Evolutionary conservation across 2,113 vertebrate genomes (phyloP), one percentile per base, ranked within the genome.

Genomic region (Nycticorax nycticorax): DNA sequence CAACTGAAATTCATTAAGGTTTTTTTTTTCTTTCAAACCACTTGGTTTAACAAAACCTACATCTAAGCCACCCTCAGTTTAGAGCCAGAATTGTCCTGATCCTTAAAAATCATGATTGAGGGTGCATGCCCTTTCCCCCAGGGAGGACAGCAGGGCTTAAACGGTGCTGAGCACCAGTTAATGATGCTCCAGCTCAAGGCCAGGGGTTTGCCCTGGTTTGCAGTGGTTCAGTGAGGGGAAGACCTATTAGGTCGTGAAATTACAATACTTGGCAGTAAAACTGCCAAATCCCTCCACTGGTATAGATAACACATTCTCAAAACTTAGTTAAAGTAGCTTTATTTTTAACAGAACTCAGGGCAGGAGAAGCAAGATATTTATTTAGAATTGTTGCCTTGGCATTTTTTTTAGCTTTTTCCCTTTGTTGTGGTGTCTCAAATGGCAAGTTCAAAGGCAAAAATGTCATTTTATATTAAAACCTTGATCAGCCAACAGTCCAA

Each of bases 401-500:
- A 21, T 14, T 15, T 39, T 39, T 66, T 56, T 87, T 45, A 68
- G 8, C 35, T 30, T 53, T 76, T 74, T 74, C 11, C 27, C 28
- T 84, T 93, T 35, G 32, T 15, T 63, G 32, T 30, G 23, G 6
- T 62, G 33, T 78, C 52, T 93, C 60, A 78, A 66, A 59, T 41
- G 24, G 60, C 19, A 91, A 84, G 74, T 47, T 91, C 77, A 71
- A 89, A 92, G 80, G 37, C 43, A 91, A 85, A 74, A 77, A 23
- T 26, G 22, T 45, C 20, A 71, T 63, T 89, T 74, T 62, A 22
- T 86, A 59, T 71, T 69, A 89, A 89, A 94, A 76, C 30, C 13
- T 66, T 45, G 15, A 24, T 85, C 26, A 67, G 47, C 26, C 28
- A 87, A 33, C 47, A 77, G 27, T 52, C 50, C 41, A 78, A 53